Evolutionary conservation across 2,113 vertebrate genomes (phyloP).

Genomic region (Geococcyx californianus): DNA sequence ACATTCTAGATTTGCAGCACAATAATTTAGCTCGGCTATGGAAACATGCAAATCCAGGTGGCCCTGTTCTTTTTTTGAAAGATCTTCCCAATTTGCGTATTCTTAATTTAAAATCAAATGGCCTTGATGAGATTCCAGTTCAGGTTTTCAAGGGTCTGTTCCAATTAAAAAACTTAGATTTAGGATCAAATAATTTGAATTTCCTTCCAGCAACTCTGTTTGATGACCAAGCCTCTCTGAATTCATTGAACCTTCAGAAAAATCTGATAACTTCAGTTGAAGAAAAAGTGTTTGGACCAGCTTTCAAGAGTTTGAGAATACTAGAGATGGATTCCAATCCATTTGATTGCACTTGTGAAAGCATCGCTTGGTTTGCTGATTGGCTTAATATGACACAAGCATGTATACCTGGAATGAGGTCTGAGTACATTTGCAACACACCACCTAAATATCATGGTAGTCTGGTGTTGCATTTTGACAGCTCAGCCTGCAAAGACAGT

Average conservation of each 20-base stretch:
- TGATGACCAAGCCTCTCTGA: constrained; percentile 79
- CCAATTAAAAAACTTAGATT: constrained; percentile 76
- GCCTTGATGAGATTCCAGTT: constrained; percentile 90
- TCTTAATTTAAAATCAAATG: constrained; percentile 88
- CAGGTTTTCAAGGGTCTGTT: constrained; percentile 78
- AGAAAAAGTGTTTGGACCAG: constrained; percentile 79
- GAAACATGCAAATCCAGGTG: constrained; percentile 87
- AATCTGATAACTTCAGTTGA: constrained; percentile 90
- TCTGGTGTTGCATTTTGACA: constrained; percentile 82
- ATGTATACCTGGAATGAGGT: constrained; percentile 69
- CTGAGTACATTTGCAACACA: constrained; percentile 89
- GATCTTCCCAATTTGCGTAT: constrained; percentile 67
- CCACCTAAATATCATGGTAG: constrained; percentile 84
- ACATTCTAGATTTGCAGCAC: constrained; percentile 88
- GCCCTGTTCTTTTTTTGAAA: constrained; percentile 87
- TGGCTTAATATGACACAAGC: constrained; percentile 86
- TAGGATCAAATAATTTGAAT: constrained; percentile 87
- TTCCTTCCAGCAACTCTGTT: constrained; percentile 82
- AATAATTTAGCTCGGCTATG: constrained; percentile 94
- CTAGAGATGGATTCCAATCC: constrained; percentile 89
- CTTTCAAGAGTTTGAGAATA: constrained; percentile 77
- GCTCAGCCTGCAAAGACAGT: constrained; percentile 87
- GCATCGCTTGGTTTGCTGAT: constrained; percentile 89
- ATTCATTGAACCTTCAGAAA: constrained; percentile 83
- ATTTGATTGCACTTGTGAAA: constrained; percentile 96